Base-by-base conservation (phyloP, 1,140 invertebrate genomes). In the Hesperophylax magnus region DNA sequence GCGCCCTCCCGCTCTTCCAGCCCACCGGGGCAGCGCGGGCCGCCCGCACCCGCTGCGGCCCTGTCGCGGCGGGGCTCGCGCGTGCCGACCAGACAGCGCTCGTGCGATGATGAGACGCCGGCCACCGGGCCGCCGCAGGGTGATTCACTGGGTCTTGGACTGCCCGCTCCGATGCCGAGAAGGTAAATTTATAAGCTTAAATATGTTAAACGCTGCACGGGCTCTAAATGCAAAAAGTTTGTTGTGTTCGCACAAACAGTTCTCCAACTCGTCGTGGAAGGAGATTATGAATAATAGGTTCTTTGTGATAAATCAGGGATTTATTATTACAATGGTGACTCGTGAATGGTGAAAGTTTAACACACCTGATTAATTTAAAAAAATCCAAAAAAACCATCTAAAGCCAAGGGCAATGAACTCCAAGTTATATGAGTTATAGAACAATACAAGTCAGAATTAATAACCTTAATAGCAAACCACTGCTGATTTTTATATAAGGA, bases 11-110 rank as follows among this genome's bases (percentile, higher is more conserved):
- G 79, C 54, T 60, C 75, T n/a, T 6, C 8, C 24, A 72, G 61
- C 27, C 58, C 58, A 2, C 67, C 80, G 80, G 87, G 86, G 76
- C 86, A 86, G 39, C 87, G 86, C 86, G 58, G 27, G 6, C 47
- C 58, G n/a, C 75, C 82, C 39, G 87, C 87, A 69, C 85, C 86
- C 18, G 82, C 84, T 15, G 77, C 63, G n/a, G 20, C 34, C 76
- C 14, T 15, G 22, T 6, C 60, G 76, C 88, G 93, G 14, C 90
- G 94, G 60, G 94, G 94, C 81, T 95, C 95, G 0, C 86, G 90
- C 58, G 91, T 94, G 14, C 92, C 93, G 5, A 91, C 94, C 15
- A 95, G 96, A 86, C 94, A 95, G 83, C 96, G 94, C 84, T 95
- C 95, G 84, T 95, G 96, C 84, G 95, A 96, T 75, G 95, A 96